phyloP scores from a whole-genome alignment of 2,113 vertebrate species.

The Corapipo altera region DNA sequence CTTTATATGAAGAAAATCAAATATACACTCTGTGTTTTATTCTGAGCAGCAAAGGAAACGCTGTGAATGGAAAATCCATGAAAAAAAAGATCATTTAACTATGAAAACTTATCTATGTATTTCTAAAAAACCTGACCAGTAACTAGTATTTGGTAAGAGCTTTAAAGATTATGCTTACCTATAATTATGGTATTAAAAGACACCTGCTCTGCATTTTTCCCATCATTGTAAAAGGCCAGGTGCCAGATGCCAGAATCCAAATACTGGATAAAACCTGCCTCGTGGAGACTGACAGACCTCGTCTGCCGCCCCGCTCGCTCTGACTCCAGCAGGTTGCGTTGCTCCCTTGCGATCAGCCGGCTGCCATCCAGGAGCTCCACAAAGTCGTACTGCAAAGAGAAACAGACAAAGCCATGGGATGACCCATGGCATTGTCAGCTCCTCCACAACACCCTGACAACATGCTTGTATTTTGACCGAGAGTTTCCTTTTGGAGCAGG shows the following conservation, averaged over 20 bases:
- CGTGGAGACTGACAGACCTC: slow-evolving; percentile 86
- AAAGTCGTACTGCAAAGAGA: slow-evolving; percentile 88
- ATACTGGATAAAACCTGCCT: slow-evolving; percentile 97
- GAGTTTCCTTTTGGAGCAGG: background rate
- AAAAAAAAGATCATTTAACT: background rate
- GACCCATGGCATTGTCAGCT: background rate
- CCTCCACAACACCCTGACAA: background rate
- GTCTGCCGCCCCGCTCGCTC: slow-evolving; percentile 79
- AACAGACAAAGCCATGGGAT: background rate
- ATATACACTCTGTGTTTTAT: background rate
- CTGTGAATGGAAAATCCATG: background rate
- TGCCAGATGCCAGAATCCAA: slow-evolving; percentile 97
- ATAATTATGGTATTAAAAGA: slow-evolving; percentile 95
- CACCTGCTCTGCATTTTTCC: slow-evolving; percentile 88
- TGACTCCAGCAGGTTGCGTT: slow-evolving; percentile 77
- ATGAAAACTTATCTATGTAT: background rate
- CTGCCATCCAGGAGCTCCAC: slow-evolving; percentile 97
- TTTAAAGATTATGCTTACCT: slow-evolving; percentile 76
- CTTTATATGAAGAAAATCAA: background rate
- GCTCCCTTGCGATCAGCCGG: slow-evolving; percentile 91
- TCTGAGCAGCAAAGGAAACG: background rate
- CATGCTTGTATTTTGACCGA: background rate
- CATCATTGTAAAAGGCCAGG: slow-evolving; percentile 97
- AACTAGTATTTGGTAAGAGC: background rate
- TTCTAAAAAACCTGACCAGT: background rate